A percentile compares a stretch with the other conserved stretches of the same genome.
phyloP scores from a whole-genome alignment of 2,797 vertebrate species.

The Pterois miles region DNA sequence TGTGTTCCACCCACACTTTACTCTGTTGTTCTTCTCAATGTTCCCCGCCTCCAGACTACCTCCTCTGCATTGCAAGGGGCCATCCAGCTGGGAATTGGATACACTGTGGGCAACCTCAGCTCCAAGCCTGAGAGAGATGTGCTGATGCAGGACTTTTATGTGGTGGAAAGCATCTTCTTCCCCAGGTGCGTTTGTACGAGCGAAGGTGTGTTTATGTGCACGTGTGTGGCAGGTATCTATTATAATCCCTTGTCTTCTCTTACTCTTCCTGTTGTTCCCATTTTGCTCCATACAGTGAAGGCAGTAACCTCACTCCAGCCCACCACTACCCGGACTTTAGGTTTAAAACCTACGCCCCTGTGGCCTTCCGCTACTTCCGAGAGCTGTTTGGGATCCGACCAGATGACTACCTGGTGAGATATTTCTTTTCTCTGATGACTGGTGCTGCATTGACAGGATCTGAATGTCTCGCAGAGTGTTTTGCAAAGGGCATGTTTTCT shows the following conservation, averaged over 20 bases:
- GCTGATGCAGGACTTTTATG: conserved; percentile 98
- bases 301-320: conserved; percentile 96
- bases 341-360: conserved; percentile 97
- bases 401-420: conserved; percentile 94
- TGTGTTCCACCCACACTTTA: conserved; percentile 17
- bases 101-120: conserved; percentile 97
- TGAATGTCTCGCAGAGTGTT: background rate
- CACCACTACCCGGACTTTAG: conserved; percentile 97
- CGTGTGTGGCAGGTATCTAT: background rate
- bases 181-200: conserved; percentile 84
- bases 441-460: background rate
- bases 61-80: conserved; percentile 96
- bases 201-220: background rate
- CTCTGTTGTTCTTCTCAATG: conserved; percentile 24
- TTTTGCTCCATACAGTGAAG: conserved; percentile 84
- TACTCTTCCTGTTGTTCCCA: background rate
- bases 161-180: conserved; percentile 99
- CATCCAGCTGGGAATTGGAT: conserved; percentile 98
- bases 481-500: background rate
- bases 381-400: conserved; percentile 98
- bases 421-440: background rate
- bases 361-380: conserved; percentile 97
- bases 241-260: conserved; percentile 34
- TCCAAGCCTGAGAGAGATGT: conserved; percentile 98
- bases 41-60: conserved; percentile 86